A percentile compares a stretch with the other conserved stretches of the same genome.
These are phyloP conservation scores for Sebastes taczanowskii DNA, from an alignment of 2,797 vertebrate genomes.

Conservation along the genomic window DNA sequence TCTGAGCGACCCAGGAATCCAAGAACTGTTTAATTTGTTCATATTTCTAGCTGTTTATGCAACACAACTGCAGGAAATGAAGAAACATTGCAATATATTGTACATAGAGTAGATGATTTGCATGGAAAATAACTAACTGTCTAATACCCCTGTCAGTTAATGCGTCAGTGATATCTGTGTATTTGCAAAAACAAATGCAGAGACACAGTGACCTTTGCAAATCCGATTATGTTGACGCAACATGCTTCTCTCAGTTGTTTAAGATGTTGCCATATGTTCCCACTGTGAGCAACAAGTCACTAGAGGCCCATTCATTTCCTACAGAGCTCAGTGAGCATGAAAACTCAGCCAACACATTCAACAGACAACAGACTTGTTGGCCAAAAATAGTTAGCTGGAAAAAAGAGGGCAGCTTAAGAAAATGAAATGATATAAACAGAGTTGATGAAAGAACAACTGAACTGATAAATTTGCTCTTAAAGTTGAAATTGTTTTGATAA, in stretches of 20 bases:
- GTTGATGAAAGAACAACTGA: constrained; percentile 6
- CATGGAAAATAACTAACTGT: neutral
- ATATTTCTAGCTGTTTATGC: neutral
- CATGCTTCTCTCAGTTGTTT: constrained; percentile 16
- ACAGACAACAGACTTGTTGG: constrained; percentile 8
- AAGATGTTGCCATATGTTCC: constrained; percentile 40
- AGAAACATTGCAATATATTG: too few relatives aligned
- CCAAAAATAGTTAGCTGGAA: constrained; percentile 21
- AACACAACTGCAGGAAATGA: neutral
- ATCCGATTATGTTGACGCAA: constrained; percentile 6
- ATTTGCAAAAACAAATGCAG: constrained; percentile 11
- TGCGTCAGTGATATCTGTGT: constrained; percentile 13
- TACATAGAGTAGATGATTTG: neutral
- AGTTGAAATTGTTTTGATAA: neutral
- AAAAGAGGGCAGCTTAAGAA: neutral
- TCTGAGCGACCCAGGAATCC: neutral
- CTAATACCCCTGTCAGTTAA: neutral
- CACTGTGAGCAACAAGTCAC: constrained; percentile 35
- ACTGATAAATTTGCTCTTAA: neutral
- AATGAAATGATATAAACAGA: neutral
- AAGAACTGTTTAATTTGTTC: neutral
- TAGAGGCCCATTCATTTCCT: constrained; percentile 28
- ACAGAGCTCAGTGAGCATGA: constrained; percentile 14
- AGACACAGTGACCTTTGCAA: constrained; percentile 22
- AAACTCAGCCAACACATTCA: constrained; percentile 8